phyloP scores from a whole-genome alignment of 2,888 invertebrate genomes.

The Pediacus dermestoides region DNA sequence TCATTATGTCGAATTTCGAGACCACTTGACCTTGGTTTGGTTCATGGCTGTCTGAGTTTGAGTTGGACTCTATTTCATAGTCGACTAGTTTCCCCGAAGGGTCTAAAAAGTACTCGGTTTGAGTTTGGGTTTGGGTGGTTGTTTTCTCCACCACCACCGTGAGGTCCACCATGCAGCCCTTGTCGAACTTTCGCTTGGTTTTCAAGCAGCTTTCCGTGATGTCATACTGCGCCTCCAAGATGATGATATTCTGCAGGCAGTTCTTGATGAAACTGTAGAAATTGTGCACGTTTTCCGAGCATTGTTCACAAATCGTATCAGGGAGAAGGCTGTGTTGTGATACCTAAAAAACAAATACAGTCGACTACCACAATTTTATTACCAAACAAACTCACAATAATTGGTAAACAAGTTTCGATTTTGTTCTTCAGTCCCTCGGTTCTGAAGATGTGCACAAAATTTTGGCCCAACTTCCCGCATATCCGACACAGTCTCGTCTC shows the following conservation, averaged over 20 bases:
- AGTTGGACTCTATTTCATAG: conserved; percentile 37
- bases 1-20: conserved; percentile 21
- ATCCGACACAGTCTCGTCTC: conserved; percentile 46
- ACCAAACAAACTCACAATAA: conserved; percentile 45
- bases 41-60: conserved; percentile 31
- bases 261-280: conserved; percentile 46
- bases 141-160: conserved; percentile 37
- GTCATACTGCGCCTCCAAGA: conserved; percentile 45
- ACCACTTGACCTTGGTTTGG: conserved; percentile 22
- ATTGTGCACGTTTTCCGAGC: conserved; percentile 41
- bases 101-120: conserved; percentile 29
- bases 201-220: conserved; percentile 45
- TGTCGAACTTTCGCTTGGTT: conserved; percentile 47
- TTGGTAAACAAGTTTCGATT: conserved; percentile 49
- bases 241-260: conserved; percentile 45
- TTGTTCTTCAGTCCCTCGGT: conserved; percentile 46
- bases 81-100: conserved; percentile 39
- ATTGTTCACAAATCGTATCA: conserved; percentile 45
- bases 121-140: conserved; percentile 44
- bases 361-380: conserved; percentile 1
- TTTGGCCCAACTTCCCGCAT: conserved; percentile 44
- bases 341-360: conserved; percentile 41
- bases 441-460: conserved; percentile 45
- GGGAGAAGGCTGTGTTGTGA: conserved; percentile 44
- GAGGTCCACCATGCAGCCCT: conserved; percentile 49